Evolutionary conservation across 2,797 vertebrate genomes (phyloP).

Genomic region (Orientallactaga sibirica): DNA sequence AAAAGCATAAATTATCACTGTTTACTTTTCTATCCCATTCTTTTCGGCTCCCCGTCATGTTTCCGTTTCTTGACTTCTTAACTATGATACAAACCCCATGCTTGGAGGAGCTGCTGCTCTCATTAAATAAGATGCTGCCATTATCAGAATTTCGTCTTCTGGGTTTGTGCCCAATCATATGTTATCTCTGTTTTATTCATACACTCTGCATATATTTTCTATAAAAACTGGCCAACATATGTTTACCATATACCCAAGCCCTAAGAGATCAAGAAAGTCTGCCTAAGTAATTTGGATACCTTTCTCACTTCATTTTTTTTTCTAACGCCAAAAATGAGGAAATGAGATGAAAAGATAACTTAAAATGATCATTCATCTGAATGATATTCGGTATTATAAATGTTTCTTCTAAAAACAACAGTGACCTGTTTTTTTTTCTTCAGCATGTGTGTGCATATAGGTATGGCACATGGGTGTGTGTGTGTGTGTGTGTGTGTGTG

Average conservation of each 20-base stretch:
- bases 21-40: slow-evolving; percentile 47
- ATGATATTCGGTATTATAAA: slow-evolving; percentile 22
- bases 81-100: slow-evolving; percentile 33
- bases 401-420: slow-evolving; percentile 22
- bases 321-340: slow-evolving; percentile 1
- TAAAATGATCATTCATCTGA: not conserved
- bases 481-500: too few relatives aligned
- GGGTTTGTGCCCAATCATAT: slow-evolving; percentile 47
- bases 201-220: slow-evolving; percentile 47
- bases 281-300: slow-evolving; percentile 2
- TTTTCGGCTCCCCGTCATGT: slow-evolving; percentile 42
- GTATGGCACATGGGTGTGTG: too few relatives aligned
- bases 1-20: slow-evolving; percentile 57
- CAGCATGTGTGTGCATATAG: too few relatives aligned
- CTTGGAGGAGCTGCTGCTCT: slow-evolving; percentile 54
- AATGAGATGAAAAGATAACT: slow-evolving; percentile 23
- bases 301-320: slow-evolving; percentile 47
- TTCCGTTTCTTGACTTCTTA: slow-evolving; percentile 67
- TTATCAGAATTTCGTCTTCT: slow-evolving; percentile 39
- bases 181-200: slow-evolving; percentile 50
- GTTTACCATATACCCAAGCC: not conserved
- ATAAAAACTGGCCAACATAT: slow-evolving; percentile 52
- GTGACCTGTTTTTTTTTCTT: too few relatives aligned
- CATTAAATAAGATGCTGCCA: slow-evolving; percentile 72
- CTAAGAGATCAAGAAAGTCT: slow-evolving; percentile 46